phyloP scores from a whole-genome alignment of 2,113 vertebrate genomes.

The Passer domesticus region DNA sequence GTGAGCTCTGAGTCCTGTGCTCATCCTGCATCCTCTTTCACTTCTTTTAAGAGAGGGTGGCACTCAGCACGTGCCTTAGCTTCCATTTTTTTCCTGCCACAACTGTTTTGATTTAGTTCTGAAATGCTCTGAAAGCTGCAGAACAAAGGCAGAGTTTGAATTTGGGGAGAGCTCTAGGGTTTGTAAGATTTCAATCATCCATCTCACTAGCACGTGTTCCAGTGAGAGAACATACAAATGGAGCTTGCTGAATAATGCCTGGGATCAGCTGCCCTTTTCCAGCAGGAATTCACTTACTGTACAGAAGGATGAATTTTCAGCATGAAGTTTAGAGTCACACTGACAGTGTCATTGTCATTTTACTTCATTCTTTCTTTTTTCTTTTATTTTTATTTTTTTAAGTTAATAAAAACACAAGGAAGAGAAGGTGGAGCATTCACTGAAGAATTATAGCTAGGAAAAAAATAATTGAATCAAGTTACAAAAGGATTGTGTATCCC shows the following conservation, averaged over 20 bases:
- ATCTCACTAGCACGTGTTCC: constrained; percentile 5
- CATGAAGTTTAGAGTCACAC: constrained; percentile 2
- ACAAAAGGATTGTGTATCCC: background rate
- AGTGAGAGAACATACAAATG: constrained; percentile 21
- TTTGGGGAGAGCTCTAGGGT: background rate
- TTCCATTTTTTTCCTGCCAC: background rate
- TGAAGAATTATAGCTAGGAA: background rate
- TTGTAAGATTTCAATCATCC: constrained; percentile 48
- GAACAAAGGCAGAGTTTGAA: background rate
- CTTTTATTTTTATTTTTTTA: background rate
- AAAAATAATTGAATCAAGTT: background rate
- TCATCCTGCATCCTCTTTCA: background rate
- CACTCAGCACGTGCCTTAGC: accelerated
- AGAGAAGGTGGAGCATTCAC: background rate
- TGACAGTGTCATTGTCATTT: constrained; percentile 42
- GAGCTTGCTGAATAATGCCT: constrained; percentile 32
- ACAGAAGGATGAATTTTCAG: constrained; percentile 50
- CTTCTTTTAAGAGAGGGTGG: background rate
- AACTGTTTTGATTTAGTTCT: background rate
- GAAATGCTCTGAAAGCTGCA: background rate
- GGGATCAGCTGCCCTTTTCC: constrained; percentile 47
- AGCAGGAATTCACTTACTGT: background rate
- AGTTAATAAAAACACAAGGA: background rate
- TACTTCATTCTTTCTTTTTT: constrained; percentile 32
- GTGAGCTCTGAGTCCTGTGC: background rate